Conservation (phyloP, 2,888 invertebrate species). For the Ischnura elegans region DNA sequence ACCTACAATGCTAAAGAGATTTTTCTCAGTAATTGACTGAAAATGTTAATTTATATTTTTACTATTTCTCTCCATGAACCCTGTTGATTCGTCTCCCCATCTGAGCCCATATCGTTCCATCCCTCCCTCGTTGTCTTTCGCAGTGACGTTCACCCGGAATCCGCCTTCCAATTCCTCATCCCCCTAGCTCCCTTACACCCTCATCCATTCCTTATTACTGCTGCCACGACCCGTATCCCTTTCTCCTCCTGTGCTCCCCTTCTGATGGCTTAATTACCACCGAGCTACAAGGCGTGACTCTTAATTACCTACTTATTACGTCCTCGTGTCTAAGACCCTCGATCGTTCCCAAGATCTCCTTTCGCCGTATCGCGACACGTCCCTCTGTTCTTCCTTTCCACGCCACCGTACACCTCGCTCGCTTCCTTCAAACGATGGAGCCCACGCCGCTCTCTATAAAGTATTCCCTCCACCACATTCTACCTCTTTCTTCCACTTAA, state of each 20-base stretch:
- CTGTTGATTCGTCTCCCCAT: not conserved
- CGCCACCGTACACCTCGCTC: not conserved
- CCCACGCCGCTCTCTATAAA: not conserved
- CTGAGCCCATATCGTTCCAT: too few species aligned
- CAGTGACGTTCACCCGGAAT: not conserved
- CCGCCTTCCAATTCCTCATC: not conserved
- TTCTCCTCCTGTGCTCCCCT: not conserved
- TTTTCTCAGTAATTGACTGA: too few species aligned
- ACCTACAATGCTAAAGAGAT: too few species aligned
- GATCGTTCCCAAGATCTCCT: not conserved
- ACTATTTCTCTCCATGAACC: not conserved
- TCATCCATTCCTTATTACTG: not conserved
- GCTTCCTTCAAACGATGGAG: too few species aligned
- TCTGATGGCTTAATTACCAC: conserved; percentile 11
- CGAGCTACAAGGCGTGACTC: conserved; percentile 7
- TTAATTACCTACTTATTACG: conserved; percentile 17
- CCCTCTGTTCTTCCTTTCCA: not conserved
- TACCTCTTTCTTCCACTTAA: not conserved
- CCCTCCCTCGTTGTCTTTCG: too few species aligned
- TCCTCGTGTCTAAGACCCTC: not conserved
- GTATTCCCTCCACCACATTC: not conserved
- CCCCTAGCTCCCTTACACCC: not conserved
- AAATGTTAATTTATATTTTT: too few species aligned
- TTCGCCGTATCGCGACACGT: not conserved
- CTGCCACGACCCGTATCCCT: not conserved